Evolutionary conservation across 2,888 invertebrate species (phyloP), one percentile per base, ranked within the genome.

Genomic region (Eueremaeus valkanovi): DNA sequence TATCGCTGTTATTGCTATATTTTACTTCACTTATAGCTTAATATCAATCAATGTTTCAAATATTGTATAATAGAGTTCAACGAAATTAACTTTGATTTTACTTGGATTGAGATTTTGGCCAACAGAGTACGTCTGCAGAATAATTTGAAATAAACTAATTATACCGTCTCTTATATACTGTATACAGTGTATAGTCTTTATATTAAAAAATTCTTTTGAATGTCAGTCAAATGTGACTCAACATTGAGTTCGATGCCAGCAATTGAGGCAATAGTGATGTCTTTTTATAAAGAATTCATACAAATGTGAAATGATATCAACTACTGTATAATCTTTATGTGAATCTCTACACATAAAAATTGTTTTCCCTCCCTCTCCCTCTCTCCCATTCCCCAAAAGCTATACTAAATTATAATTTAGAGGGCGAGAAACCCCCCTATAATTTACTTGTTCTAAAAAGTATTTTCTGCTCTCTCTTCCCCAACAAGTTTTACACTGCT

Each of bases 341-440:
- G 51, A 51, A 51, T 61, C 16, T 5, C 61, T 29, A 27, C 3
- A 61, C 61, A 61, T 31, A 31, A 61, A n/a, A 61, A 61, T 21
- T 31, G 27, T 16, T 61, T 61, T 61, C 29, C 27, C 61, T n/a
- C n/a, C n/a, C n/a, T n/a, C n/a, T n/a, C n/a, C n/a, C n/a, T n/a
- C n/a, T n/a, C n/a, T n/a, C n/a, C n/a, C n/a, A n/a, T n/a, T n/a
- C n/a, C 55, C 55, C 55, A 27, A 29, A 61, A 31, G 51, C 51
- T n/a, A 51, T 51, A n/a, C 51, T 31, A 29, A 61, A 29, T 61
- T 27, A 61, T 31, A 61, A 61, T 61, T 61, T 61, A 40, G 70
- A 70, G 70, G 66, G 70, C 40, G 70, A 70, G 70, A 61, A 45
- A 70, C 3, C 2, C 36, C 66, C n/a, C 70, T 70, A 70, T 70